These are phyloP conservation scores for Nilaparvata lugens DNA, from an alignment of 1,140 invertebrate genomes.

Conservation along the genomic window DNA sequence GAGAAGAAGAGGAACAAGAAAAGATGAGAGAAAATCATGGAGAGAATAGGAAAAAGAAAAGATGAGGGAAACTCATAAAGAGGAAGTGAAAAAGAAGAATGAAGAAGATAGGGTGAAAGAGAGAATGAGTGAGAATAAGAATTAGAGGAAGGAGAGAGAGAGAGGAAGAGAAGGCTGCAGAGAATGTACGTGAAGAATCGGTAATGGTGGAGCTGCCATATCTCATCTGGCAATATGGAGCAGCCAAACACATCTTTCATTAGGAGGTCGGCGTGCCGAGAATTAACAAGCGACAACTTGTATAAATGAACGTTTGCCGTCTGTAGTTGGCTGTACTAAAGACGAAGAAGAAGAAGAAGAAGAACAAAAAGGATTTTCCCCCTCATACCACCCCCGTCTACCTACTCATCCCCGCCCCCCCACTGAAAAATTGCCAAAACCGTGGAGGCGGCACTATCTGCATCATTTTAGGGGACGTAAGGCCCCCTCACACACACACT, in stretches of 20 bases:
- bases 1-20: no score
- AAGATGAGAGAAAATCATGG: no score
- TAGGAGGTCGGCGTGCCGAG: neutral
- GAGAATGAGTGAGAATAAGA: no score
- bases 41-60: no score
- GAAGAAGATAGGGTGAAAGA: no score
- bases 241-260: constrained; percentile 3
- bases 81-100: no score
- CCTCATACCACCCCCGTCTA: neutral
- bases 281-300: constrained; percentile 3
- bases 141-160: no score
- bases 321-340: neutral
- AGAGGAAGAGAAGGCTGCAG: no score
- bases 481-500: neutral
- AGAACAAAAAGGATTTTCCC: no score
- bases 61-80: no score
- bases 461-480: no score
- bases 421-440: constrained; percentile 1
- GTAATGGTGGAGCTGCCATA: neutral
- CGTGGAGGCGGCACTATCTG: neutral
- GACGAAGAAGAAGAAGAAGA: no score
- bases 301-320: neutral
- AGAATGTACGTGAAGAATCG: neutral
- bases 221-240: constrained; percentile 4
- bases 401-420: neutral